Conservation (phyloP, 2,888 invertebrate genomes). For the Caenorhabditis zanzibari region DNA sequence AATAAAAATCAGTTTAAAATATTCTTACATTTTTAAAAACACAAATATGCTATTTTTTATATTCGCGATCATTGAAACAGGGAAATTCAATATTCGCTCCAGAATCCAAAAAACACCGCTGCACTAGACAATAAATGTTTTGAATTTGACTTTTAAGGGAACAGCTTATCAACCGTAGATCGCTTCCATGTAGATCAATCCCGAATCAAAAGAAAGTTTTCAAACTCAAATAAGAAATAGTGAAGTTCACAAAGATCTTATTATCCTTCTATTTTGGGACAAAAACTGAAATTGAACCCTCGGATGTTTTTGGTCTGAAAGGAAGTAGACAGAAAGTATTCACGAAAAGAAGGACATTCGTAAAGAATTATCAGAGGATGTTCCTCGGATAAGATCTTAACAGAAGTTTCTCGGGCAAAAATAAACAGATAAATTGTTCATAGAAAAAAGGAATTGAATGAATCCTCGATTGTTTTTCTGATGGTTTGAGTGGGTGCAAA, state of each 20-base stretch:
- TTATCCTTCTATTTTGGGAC: not conserved
- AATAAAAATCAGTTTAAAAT: too few relatives aligned
- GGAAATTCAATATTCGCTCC: not conserved
- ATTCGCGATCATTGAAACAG: not conserved
- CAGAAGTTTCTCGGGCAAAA: not conserved
- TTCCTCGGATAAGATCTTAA: not conserved
- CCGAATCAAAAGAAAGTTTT: too few relatives aligned
- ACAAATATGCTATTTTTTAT: too few relatives aligned
- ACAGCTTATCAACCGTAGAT: not conserved
- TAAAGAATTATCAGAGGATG: not conserved
- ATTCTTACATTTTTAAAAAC: too few relatives aligned
- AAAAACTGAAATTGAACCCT: not conserved
- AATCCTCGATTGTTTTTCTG: not conserved
- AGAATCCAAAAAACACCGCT: not conserved
- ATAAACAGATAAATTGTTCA: not conserved
- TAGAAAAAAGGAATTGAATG: not conserved
- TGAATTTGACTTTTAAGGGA: not conserved
- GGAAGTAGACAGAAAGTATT: not conserved
- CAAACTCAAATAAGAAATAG: not conserved
- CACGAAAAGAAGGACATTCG: not conserved
- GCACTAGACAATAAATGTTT: not conserved
- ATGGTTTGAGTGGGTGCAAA: slow-evolving; percentile 14
- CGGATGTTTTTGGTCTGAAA: not conserved
- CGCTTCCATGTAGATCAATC: not conserved
- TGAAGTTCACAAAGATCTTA: too few relatives aligned